A percentile compares a stretch with the other conserved stretches of the same genome.
These are phyloP conservation scores for Phenganax marumi DNA, from an alignment of 92 coral and sea anemone genomes.

Conservation along the genomic window DNA sequence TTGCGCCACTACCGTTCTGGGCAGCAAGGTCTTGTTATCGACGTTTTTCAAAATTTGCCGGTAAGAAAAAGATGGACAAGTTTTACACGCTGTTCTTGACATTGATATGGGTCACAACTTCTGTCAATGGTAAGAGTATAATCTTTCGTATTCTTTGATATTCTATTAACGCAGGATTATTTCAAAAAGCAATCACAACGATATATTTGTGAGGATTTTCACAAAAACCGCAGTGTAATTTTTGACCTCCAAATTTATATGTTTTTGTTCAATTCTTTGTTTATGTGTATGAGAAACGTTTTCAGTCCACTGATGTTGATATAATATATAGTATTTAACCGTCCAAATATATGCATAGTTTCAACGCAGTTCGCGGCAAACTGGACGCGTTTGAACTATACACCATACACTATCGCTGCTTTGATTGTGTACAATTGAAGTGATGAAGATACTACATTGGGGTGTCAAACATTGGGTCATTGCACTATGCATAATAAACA, in stretches of 20 bases:
- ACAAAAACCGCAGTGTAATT: constrained; percentile 15
- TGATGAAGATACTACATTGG: too few species aligned
- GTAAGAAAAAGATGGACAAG: constrained; percentile 15
- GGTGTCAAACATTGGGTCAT: too few species aligned
- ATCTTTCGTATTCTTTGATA: background rate
- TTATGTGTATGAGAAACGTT: too few species aligned
- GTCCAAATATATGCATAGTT: too few species aligned
- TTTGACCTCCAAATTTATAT: background rate
- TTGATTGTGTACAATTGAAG: too few species aligned
- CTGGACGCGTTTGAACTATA: too few species aligned
- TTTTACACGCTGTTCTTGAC: background rate
- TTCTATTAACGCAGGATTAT: constrained; percentile 1
- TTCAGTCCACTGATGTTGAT: too few species aligned
- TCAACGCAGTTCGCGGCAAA: too few species aligned
- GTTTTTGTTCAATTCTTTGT: too few species aligned
- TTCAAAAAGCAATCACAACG: constrained; percentile 1
- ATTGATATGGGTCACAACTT: background rate
- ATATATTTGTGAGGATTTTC: constrained; percentile 4
- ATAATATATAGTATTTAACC: too few species aligned
- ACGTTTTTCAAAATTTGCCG: background rate
- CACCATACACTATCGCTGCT: too few species aligned
- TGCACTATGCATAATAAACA: too few species aligned
- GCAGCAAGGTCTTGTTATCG: background rate
- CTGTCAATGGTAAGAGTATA: constrained; percentile 11
- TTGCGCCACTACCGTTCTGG: background rate